Base-by-base conservation (phyloP, 2,888 invertebrate genomes). In the Eupithecia subumbrata region DNA sequence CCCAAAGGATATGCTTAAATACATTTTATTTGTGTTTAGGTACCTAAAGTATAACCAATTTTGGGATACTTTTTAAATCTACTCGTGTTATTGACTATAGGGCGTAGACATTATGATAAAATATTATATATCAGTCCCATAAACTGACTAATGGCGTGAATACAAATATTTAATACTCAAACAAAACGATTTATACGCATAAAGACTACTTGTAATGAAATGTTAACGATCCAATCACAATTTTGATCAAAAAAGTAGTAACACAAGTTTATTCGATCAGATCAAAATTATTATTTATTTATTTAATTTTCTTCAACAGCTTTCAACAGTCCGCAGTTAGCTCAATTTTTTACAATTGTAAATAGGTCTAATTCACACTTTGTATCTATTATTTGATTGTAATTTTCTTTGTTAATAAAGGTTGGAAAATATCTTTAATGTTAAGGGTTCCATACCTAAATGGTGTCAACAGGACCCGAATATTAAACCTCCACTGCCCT, bases 151-250 rank as follows among this genome's bases (percentile, higher is more conserved):
- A 76, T 69, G 68, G 69, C 70, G 43, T 60, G 30, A 73, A 40
- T 9, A 77, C 69, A 78, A 72, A 78, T 78, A 78, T 71, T 67
- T 71, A 67, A 52, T 45, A 60, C 66, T 48, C 45, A 48, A 71
- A 76, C 66, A 22, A 74, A 69, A 25, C 37, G 37, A 78, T 79
- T 79, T 71, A 78, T 74, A 79, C n/a, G 7, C 8, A n/a, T 76
- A 73, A 73, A 76, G 72, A 77, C 75, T 79, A 76, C 75, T 73
- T 76, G 40, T 78, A 80, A 79, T 77, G 64, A 77, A 81, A 80
- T 69, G 71, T 72, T 76, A 75, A 79, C 72, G 70, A 78, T 74
- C 73, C 76, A 73, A 80, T 78, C 76, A 77, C 37, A 45, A 69
- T 37, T 22, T 48, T 18, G 43, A 68, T 60, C 63, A n/a, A 63